A percentile compares a stretch with the other conserved stretches of the same genome.
These are phyloP conservation scores for Glaucomys volans DNA, from an alignment of 2,113 vertebrate species.

Conservation along the genomic window DNA sequence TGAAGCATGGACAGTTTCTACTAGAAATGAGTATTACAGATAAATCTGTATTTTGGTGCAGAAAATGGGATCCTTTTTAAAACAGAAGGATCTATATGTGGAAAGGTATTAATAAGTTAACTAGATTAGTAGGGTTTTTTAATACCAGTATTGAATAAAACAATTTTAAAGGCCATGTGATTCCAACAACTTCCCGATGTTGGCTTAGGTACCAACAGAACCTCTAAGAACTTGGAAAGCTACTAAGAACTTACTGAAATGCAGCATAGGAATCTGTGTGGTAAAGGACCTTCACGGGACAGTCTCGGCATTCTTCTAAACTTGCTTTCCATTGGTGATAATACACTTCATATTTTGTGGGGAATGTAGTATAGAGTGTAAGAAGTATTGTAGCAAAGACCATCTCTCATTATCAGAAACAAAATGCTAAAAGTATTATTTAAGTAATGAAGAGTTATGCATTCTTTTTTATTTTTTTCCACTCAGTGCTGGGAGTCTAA, in stretches of 20 bases:
- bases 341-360: not conserved
- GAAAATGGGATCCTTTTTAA: conserved; percentile 26
- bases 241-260: not conserved
- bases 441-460: not conserved
- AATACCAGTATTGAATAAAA: conserved; percentile 14
- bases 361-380: not conserved
- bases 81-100: not conserved
- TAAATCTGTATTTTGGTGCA: not conserved
- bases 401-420: not conserved
- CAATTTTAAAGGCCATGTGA: not conserved
- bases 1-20: conserved; percentile 46
- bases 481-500: not conserved
- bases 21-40: conserved; percentile 18
- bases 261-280: not conserved
- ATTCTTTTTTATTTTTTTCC: not conserved
- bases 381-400: not conserved
- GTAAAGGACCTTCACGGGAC: not conserved
- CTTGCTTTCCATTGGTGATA: not conserved
- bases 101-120: conserved; percentile 41
- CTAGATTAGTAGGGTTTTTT: not conserved
- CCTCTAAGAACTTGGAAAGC: not conserved
- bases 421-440: not conserved
- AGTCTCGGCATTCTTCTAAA: not conserved
- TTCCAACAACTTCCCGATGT: not conserved
- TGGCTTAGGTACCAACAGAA: not conserved